phyloP scores from a whole-genome alignment of 2,888 invertebrate genomes.

The Saturnia pavonia region DNA sequence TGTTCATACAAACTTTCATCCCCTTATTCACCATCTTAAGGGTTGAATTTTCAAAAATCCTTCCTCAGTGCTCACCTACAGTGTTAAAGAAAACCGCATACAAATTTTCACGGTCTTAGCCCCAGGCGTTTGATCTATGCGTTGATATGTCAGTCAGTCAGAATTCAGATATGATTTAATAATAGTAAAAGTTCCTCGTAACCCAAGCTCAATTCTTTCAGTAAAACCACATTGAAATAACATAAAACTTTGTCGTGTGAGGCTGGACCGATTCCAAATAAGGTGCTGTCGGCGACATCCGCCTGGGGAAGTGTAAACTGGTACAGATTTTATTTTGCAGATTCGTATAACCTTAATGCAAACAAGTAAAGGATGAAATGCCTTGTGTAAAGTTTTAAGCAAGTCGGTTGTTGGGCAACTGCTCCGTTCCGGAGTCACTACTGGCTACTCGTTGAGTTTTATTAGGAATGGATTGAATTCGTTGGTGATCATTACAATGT shows the following conservation, averaged over 20 bases:
- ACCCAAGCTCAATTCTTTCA: slow-evolving; percentile 57
- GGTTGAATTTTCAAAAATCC: no score
- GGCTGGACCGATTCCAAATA: slow-evolving; percentile 77
- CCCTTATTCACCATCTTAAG: no score
- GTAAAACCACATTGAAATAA: slow-evolving; percentile 76
- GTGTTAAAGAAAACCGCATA: no score
- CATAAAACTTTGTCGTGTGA: slow-evolving; percentile 71
- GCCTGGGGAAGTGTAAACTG: slow-evolving; percentile 56
- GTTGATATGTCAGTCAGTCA: no score
- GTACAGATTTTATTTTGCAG: slow-evolving; percentile 41
- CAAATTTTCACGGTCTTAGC: no score
- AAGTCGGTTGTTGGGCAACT: slow-evolving; percentile 51
- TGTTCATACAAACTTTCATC: no score
- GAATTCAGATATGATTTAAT: slow-evolving; percentile 25
- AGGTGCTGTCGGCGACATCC: slow-evolving; percentile 76
- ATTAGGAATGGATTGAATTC: slow-evolving; percentile 69
- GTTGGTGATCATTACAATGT: slow-evolving; percentile 59
- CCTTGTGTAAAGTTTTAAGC: slow-evolving; percentile 31
- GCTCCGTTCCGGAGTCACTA: slow-evolving; percentile 62
- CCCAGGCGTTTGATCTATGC: no score
- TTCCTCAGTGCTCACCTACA: no score
- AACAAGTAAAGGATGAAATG: slow-evolving; percentile 45
- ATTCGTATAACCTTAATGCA: slow-evolving; percentile 34
- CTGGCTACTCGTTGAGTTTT: slow-evolving; percentile 63
- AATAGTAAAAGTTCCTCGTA: slow-evolving; percentile 42